Base-by-base conservation (phyloP, 2,888 invertebrate species). In the Cantharis nigra region DNA sequence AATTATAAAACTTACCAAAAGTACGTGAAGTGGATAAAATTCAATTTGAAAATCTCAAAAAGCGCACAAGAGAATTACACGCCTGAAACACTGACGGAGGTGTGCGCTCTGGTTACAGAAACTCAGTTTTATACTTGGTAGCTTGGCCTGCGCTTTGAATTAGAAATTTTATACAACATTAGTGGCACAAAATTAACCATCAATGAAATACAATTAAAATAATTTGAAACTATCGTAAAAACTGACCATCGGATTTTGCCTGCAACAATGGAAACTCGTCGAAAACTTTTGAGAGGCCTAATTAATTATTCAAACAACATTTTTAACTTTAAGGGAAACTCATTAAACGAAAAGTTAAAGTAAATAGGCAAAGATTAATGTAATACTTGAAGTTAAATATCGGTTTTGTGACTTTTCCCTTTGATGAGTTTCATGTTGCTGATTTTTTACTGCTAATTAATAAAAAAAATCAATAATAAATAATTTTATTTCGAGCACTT, bases 91-190 rank as follows among this genome's bases (percentile, higher is more conserved):
- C 82, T 81, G 80, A 78, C 78, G 79, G 78, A 82, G 82, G 82
- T 82, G 82, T 82, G 82, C 81, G 82, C 74, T 78, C 78, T 76
- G 79, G 79, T 77, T 78, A 75, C 78, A 71, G 77, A 78, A 72
- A 23, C 78, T 71, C 80, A 80, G 83, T 81, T 83, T 83, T 83
- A 83, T 83, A 83, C 80, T 77, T 76, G 75, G 81, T 67, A 80
- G 81, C 81, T 79, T 81, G 78, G 80, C 82, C 81, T 83, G 83
- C 83, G 83, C 83, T 80, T 80, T 82, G 71, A 67, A 78, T 75
- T 73, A 30, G 62, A 64, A 74, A 76, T 76, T 71, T 75, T 71
- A 49, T 49, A 64, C 49, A 78, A 70, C 70, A 75, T 74, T 72
- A 70, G 70, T 69, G 74, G 63, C 74, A 71, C 62, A 20, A 75